phyloP scores from a whole-genome alignment of 1,140 invertebrate species.

The Coelopa frigida region DNA sequence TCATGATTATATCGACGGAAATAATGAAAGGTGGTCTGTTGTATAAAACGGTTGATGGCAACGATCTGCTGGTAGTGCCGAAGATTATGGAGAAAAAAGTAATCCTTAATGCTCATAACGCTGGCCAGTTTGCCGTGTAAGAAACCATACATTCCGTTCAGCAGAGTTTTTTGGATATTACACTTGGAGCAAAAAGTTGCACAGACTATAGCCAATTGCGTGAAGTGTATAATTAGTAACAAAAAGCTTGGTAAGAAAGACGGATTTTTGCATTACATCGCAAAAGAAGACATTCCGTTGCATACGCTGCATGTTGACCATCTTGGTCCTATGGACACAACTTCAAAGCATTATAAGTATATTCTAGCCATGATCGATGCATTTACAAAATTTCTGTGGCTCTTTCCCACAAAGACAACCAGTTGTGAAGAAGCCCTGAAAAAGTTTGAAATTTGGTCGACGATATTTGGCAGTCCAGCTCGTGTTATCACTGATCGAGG shows the following conservation, averaged over 20 bases:
- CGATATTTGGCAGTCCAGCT: slow-evolving; percentile 1
- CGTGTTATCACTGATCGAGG: slow-evolving; percentile 1
- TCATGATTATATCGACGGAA: slow-evolving; percentile 1
- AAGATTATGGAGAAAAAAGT: slow-evolving; percentile 26
- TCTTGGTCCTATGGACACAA: slow-evolving; percentile 34
- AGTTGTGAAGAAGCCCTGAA: too few species aligned
- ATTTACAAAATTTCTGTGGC: slow-evolving; percentile 44
- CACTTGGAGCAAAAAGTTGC: slow-evolving; percentile 28
- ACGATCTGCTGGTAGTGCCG: slow-evolving; percentile 26
- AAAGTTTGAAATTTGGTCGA: too few species aligned
- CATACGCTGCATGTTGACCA: slow-evolving; percentile 19
- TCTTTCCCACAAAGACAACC: slow-evolving; percentile 18
- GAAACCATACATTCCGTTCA: slow-evolving; percentile 31
- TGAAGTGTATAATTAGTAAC: slow-evolving; percentile 26
- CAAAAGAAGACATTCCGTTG: slow-evolving; percentile 26
- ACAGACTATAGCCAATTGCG: slow-evolving; percentile 27
- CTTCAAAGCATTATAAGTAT: slow-evolving; percentile 43
- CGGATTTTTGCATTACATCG: slow-evolving; percentile 32
- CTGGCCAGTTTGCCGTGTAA: slow-evolving; percentile 38
- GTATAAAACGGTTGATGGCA: slow-evolving; percentile 10
- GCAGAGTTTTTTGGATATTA: too few species aligned
- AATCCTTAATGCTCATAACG: slow-evolving; percentile 28
- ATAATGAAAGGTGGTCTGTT: slow-evolving; percentile 15
- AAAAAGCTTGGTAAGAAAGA: slow-evolving; percentile 39
- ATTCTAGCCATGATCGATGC: slow-evolving; percentile 39